Evolutionary conservation across 1,140 invertebrate species (phyloP), one percentile per base, ranked within the genome.

Genomic region (Bombus huntii): DNA sequence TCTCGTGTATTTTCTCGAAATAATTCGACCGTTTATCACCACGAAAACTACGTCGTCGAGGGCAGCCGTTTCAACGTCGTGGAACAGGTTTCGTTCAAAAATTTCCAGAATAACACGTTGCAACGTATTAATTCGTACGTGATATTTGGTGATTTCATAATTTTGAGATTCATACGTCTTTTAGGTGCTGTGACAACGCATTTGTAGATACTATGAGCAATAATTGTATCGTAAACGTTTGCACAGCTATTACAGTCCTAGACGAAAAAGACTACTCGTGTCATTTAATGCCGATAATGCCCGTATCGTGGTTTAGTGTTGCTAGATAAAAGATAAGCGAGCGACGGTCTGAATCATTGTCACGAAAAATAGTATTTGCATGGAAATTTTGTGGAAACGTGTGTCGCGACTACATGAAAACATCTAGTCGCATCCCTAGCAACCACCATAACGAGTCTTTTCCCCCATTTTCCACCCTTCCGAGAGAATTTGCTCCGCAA

Each of bases 1-100:
- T 1, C 18, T 62, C 47, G 28, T 9, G 18, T 59, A 9, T 78
- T 68, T 81, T 59, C 72, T 53, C 31, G 6, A 39, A 22, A 66
- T 65, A 85, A 79, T 42, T 57, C 31, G 37, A 80, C 1, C 22
- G n/a, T 34, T 62, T 87, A n/a, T 83, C 59, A 47, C 18, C n/a
- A 28, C 28, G 53, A 37, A 13, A 47, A 39, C 34, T 83, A 12
- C 13, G 65, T 15, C 59, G 28, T 68, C 37, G n/a, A 44, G 31
- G 59, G 34, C 71, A 65, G 68, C n/a, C 31, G 44, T 75, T 37
- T 34, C 34, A 57, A 72, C 83, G 6, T 22, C 47, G 37, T 28
- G 31, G 5, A 57, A 79, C 76, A n/a, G 53, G 66, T 62, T 42
- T 31, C 76, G 37, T 53, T 39, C 18, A 22, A 34, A 86, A 62